A percentile compares a stretch with the other conserved stretches of the same genome.
Evolutionary conservation across 2,113 vertebrate species (phyloP).

Genomic region (Nerophis lumbriciformis): DNA sequence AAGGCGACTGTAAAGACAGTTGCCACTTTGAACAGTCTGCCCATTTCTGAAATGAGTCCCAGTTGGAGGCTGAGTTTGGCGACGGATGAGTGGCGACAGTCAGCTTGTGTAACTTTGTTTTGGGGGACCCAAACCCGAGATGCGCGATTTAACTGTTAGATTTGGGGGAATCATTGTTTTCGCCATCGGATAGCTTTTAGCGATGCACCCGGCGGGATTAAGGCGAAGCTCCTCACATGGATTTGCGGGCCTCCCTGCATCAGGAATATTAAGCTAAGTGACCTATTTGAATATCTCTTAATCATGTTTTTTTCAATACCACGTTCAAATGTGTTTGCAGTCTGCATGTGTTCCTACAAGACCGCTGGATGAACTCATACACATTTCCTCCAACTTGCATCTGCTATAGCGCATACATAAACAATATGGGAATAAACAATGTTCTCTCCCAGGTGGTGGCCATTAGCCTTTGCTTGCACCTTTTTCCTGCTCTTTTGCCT

Average conservation of each 20-base stretch:
- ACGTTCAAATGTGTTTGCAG: background rate
- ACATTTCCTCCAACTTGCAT: background rate
- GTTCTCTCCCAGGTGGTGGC: constrained; percentile 5
- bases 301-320: constrained; percentile 18
- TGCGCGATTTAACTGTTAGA: constrained; percentile 4
- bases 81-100: constrained; percentile 10
- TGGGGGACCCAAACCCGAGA: background rate
- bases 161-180: background rate
- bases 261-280: constrained; percentile 32
- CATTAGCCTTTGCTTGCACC: background rate
- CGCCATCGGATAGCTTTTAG: constrained; percentile 19
- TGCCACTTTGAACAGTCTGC: constrained; percentile 29
- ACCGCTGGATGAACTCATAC: background rate
- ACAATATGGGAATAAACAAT: constrained; percentile 4
- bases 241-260: constrained; percentile 38
- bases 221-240: constrained; percentile 33
- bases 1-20: constrained; percentile 16
- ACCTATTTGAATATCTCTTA: constrained; percentile 35
- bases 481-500: background rate
- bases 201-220: constrained; percentile 46
- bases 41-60: constrained; percentile 16
- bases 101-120: constrained; percentile 9
- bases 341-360: background rate
- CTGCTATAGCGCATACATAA: background rate
- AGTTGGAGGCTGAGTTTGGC: constrained; percentile 13